A percentile compares a stretch with the other conserved stretches of the same genome.
Conservation (phyloP, 2,113 vertebrate species). For the Tiliqua scincoides region DNA sequence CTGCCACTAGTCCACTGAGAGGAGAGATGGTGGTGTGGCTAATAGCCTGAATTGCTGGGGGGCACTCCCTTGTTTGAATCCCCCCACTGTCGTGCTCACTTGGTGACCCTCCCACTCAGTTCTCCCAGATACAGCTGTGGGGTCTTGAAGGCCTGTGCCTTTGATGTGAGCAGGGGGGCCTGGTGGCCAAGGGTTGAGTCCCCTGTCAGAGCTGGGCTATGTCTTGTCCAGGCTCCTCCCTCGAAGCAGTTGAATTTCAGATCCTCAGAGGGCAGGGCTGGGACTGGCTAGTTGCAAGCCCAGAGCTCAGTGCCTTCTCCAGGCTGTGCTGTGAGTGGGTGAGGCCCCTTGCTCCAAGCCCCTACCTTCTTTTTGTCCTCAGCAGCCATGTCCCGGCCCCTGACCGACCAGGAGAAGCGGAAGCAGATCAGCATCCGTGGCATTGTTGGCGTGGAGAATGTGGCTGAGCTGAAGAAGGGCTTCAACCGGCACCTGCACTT, state of each 20-base stretch:
- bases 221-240: not conserved
- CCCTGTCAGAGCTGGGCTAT: not conserved
- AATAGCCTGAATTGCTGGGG: no score
- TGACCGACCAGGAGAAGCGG: constrained; percentile 91
- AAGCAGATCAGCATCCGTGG: constrained; percentile 95
- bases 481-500: constrained; percentile 95
- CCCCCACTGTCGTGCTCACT: no score
- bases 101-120: no score
- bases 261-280: not conserved
- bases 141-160: no score
- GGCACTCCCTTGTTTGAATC: no score
- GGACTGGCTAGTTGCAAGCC: not conserved
- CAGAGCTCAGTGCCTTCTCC: not conserved
- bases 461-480: constrained; percentile 89
- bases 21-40: no score
- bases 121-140: no score
- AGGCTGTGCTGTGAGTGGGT: not conserved
- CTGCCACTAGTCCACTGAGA: no score
- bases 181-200: not conserved
- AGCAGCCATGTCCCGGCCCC: constrained; percentile 64
- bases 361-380: not conserved
- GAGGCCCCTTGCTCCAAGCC: not conserved
- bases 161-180: no score
- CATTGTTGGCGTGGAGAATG: constrained; percentile 89
- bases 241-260: no score